Evolutionary conservation across 2,797 vertebrate species (phyloP).

Genomic region (Sebastes oblongus): DNA sequence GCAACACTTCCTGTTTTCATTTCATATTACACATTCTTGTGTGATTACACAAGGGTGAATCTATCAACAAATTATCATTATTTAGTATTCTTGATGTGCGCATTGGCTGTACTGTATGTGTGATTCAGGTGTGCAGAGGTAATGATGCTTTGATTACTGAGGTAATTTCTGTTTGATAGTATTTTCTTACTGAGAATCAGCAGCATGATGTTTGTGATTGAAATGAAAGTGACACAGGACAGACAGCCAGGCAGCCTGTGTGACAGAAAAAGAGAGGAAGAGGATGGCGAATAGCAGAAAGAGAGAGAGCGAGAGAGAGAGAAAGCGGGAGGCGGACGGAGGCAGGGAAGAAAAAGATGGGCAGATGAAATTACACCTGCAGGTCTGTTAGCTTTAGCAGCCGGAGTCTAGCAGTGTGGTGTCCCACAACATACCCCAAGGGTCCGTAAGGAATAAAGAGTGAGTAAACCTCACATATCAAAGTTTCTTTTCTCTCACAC

Average conservation of each 20-base stretch:
- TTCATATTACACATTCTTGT: background rate
- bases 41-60: background rate
- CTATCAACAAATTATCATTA: background rate
- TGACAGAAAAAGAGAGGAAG: slow-evolving; percentile 26
- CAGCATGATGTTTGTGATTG: slow-evolving; percentile 54
- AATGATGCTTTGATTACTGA: slow-evolving; percentile 48
- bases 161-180: slow-evolving; percentile 29
- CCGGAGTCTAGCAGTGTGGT: slow-evolving; percentile 53
- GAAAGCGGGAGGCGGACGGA: slow-evolving; percentile 34
- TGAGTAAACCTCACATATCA: slow-evolving; percentile 79
- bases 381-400: slow-evolving; percentile 75
- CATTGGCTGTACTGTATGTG: background rate
- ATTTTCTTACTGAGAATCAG: slow-evolving; percentile 51
- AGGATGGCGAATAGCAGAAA: slow-evolving; percentile 40
- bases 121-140: slow-evolving; percentile 10
- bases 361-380: slow-evolving; percentile 76
- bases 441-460: slow-evolving; percentile 73
- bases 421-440: slow-evolving; percentile 71
- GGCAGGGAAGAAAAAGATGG: slow-evolving; percentile 60
- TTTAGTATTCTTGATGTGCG: background rate
- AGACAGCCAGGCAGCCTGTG: slow-evolving; percentile 29
- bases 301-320: slow-evolving; percentile 37
- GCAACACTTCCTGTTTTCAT: background rate
- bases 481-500: slow-evolving; percentile 73
- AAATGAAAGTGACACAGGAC: slow-evolving; percentile 62